phyloP scores from a whole-genome alignment of 2,797 vertebrate genomes.

The Australoheros facetus region DNA sequence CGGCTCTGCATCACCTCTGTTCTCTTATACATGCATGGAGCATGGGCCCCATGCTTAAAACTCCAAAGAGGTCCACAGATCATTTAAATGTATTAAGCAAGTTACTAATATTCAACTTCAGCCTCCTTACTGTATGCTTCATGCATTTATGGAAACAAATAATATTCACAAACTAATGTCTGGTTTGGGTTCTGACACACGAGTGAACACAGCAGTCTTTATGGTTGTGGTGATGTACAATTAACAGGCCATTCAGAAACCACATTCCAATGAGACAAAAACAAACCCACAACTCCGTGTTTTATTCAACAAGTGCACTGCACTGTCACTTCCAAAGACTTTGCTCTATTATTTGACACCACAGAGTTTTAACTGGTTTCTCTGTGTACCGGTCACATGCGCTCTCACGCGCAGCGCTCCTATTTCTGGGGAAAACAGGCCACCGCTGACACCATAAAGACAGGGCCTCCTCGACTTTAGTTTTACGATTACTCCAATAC shows the following conservation, averaged over 20 bases:
- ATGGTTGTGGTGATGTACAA: neutral
- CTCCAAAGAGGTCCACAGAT: neutral
- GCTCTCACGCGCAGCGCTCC: neutral
- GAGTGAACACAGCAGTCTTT: neutral
- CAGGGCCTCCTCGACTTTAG: slow-evolving; percentile 51
- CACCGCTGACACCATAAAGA: slow-evolving; percentile 57
- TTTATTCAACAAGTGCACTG: neutral
- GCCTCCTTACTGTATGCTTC: neutral
- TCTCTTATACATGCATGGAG: neutral
- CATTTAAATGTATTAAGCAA: neutral
- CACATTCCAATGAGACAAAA: neutral
- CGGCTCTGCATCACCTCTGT: fast-evolving
- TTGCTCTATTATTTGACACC: neutral
- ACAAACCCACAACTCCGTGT: neutral
- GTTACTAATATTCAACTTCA: neutral
- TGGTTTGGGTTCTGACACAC: neutral
- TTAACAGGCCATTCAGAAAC: neutral
- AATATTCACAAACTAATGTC: neutral
- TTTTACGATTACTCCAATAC: slow-evolving; percentile 58
- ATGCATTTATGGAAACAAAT: neutral
- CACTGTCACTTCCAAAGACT: neutral
- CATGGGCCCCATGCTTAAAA: neutral
- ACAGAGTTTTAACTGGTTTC: neutral
- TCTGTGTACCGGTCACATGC: fast-evolving
- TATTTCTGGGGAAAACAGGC: slow-evolving; percentile 26